phyloP scores from a whole-genome alignment of 1,140 invertebrate genomes.

The Polypedilum pembai region DNA sequence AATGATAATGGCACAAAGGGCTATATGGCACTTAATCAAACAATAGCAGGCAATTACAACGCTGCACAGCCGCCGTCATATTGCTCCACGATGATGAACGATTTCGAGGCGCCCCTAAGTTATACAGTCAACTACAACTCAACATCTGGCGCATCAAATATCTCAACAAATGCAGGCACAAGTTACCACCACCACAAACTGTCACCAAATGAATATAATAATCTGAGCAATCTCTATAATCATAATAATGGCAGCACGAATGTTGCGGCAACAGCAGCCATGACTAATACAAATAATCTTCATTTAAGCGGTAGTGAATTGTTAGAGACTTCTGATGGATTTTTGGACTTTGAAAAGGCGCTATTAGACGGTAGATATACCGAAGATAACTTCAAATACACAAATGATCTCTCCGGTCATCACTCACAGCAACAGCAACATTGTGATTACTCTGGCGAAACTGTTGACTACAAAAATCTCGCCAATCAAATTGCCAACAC shows the following conservation, averaged over 20 bases:
- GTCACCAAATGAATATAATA: slow-evolving; percentile 20
- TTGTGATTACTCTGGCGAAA: neutral
- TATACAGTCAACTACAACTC: slow-evolving; percentile 26
- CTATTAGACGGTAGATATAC: neutral
- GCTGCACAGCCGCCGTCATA: slow-evolving; percentile 21
- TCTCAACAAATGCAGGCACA: neutral
- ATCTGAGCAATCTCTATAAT: slow-evolving; percentile 4
- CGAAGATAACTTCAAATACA: neutral
- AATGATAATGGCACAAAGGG: neutral
- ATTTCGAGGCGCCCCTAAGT: slow-evolving; percentile 17
- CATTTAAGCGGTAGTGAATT: neutral
- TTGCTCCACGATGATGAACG: slow-evolving; percentile 23
- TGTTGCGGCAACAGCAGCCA: neutral
- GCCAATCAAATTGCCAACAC: slow-evolving; percentile 3
- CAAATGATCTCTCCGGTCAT: neutral
- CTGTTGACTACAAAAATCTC: slow-evolving; percentile 24
- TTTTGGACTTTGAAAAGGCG: neutral
- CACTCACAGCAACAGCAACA: neutral
- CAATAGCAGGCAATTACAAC: slow-evolving; percentile 15
- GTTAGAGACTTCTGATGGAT: neutral
- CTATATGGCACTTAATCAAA: slow-evolving; percentile 23
- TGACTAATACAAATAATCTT: slow-evolving; percentile 4
- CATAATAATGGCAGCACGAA: neutral
- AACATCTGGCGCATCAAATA: slow-evolving; percentile 15
- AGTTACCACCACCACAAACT: neutral